A percentile compares a stretch with the other conserved stretches of the same genome.
Evolutionary conservation across 2,797 vertebrate genomes (phyloP).

Genomic region (Aplochiton taeniatus): DNA sequence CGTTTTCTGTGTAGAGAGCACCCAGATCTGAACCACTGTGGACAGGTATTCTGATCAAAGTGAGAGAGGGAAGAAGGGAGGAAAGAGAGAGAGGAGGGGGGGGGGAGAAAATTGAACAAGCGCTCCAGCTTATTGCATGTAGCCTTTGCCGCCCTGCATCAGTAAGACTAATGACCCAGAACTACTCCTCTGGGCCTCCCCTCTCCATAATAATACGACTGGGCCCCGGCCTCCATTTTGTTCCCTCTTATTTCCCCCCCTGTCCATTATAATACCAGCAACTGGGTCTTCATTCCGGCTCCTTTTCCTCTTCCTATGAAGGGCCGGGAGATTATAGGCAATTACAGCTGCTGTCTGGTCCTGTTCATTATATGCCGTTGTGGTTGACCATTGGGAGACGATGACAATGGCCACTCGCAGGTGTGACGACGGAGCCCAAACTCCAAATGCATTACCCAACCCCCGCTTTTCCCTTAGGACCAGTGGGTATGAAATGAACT

Average conservation of each 20-base stretch:
- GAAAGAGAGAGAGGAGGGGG: not conserved
- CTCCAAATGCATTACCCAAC: slow-evolving; percentile 12
- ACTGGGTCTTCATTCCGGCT: not conserved
- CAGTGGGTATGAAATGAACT: slow-evolving; percentile 19
- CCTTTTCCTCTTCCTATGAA: slow-evolving; percentile 54
- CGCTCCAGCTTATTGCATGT: slow-evolving; percentile 69
- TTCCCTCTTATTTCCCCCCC: not conserved
- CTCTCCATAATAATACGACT: slow-evolving; percentile 69
- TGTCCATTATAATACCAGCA: slow-evolving; percentile 12
- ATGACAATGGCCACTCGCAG: slow-evolving; percentile 44
- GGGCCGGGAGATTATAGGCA: slow-evolving; percentile 68
- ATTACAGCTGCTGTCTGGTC: slow-evolving; percentile 62
- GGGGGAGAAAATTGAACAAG: slow-evolving; percentile 59
- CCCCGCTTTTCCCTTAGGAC: slow-evolving; percentile 50
- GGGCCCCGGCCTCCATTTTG: slow-evolving; percentile 28
- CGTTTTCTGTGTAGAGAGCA: not conserved
- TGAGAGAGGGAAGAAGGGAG: slow-evolving; percentile 1
- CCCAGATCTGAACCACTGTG: not conserved
- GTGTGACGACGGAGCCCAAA: not conserved
- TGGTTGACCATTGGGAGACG: slow-evolving; percentile 65
- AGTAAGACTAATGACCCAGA: slow-evolving; percentile 75
- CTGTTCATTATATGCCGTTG: slow-evolving; percentile 62
- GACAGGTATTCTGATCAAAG: slow-evolving; percentile 19
- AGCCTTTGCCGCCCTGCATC: slow-evolving; percentile 67
- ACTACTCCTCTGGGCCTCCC: slow-evolving; percentile 68